A percentile compares a stretch with the other conserved stretches of the same genome.
These are phyloP conservation scores for Tursiops truncatus DNA, from an alignment of 2,113 vertebrate genomes.

Conservation along the genomic window DNA sequence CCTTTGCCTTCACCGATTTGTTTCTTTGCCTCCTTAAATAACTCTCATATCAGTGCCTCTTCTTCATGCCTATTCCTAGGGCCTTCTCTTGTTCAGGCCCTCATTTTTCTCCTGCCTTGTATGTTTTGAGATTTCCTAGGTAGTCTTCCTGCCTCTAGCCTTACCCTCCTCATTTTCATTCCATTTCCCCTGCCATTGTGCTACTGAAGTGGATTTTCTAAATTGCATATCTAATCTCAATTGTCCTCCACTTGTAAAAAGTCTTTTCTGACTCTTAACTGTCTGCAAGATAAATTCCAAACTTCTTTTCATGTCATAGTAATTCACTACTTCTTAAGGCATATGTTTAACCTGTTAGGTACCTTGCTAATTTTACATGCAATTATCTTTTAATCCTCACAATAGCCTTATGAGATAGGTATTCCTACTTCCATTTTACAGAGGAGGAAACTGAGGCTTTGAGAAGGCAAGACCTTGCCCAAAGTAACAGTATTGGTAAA, in stretches of 20 bases:
- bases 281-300: constrained; percentile 19
- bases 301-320: neutral
- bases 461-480: neutral
- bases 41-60: neutral
- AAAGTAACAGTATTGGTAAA: neutral
- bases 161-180: neutral
- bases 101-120: neutral
- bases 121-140: neutral
- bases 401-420: neutral
- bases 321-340: neutral
- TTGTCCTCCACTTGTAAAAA: neutral
- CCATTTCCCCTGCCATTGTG: neutral
- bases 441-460: neutral
- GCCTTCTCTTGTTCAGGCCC: neutral
- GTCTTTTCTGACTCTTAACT: neutral
- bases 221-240: neutral
- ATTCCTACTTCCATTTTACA: neutral
- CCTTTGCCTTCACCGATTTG: neutral
- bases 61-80: neutral
- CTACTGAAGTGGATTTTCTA: neutral
- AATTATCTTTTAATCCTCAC: neutral
- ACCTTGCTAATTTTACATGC: constrained; percentile 30
- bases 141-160: neutral
- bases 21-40: neutral
- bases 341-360: neutral